Evolutionary conservation across 1,140 invertebrate species (phyloP), one percentile per base, ranked within the genome.

Genomic region (Zaprionus gabonicus): DNA sequence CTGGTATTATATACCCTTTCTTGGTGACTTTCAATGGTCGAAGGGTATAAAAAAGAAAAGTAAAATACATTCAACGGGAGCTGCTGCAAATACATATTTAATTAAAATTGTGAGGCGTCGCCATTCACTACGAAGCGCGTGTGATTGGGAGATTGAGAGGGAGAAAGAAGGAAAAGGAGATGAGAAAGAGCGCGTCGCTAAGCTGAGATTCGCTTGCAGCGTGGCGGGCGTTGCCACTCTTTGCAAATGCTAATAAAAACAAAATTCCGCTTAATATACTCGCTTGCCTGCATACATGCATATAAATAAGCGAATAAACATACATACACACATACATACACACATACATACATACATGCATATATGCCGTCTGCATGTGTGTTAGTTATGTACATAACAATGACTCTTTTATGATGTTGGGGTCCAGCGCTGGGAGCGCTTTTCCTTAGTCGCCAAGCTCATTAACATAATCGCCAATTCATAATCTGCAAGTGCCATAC

Each of bases 381-480:
- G 49, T 67, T 68, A 67, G 63, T 59, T 81, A 76, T 82, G 75
- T 66, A 78, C 66, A 84, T 78, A 85, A 68, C 56, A 85, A 85
- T 86, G 80, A 55, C 53, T 73, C 59, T 65, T 78, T 73, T 65
- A 55, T 63, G 80, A 56, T 56, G 28, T 36, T 76, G 56, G 34
- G 60, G 25, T 58, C 68, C 71, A 36, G 62, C 20, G 13, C 28
- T 13, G 13, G 15, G 46, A 17, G 59, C 51, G 36, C 34, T 70
- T 70, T 71, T 71, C 59, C 49, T 69, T 69, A 60, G 67, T 36
- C 44, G 46, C 49, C 60, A 34, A 59, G 62, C 82, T 80, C 80
- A 87, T 87, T 87, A 88, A 71, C 83, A 87, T 87, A 87, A 87
- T 87, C 83, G 83, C 81, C 83, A 84, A 87, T 88, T 87, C 84